A percentile compares a stretch with the other conserved stretches of the same genome.
Evolutionary conservation across 2,113 vertebrate species (phyloP).

Genomic region (Datnioides undecimradiatus): DNA sequence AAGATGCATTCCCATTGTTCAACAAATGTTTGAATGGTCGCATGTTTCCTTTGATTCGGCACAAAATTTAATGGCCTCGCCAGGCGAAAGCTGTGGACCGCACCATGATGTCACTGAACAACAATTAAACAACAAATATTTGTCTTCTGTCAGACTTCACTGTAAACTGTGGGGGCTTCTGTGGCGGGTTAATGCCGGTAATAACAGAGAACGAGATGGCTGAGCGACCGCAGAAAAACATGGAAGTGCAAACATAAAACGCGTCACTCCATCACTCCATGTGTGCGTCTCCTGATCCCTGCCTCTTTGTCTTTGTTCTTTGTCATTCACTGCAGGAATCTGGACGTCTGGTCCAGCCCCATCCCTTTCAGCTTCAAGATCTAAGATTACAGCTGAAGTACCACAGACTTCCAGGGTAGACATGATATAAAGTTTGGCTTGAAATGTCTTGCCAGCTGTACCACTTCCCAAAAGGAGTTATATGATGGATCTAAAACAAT

Average conservation of each 20-base stretch:
- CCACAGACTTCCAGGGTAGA: slow-evolving; percentile 14
- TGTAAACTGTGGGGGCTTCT: slow-evolving; percentile 45
- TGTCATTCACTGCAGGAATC: slow-evolving; percentile 21
- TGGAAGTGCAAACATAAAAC: slow-evolving; percentile 27
- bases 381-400: slow-evolving; percentile 34
- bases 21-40: not conserved
- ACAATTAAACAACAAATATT: slow-evolving; percentile 41
- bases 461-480: not conserved
- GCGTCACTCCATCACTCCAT: slow-evolving; percentile 14
- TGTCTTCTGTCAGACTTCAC: slow-evolving; percentile 31
- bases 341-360: slow-evolving; percentile 11
- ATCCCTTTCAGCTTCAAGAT: slow-evolving; percentile 34
- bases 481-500: slow-evolving; percentile 12
- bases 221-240: slow-evolving; percentile 47
- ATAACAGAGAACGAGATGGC: slow-evolving; percentile 48
- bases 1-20: not conserved
- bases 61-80: slow-evolving; percentile 1
- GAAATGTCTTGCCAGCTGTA: slow-evolving; percentile 23
- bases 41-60: slow-evolving; percentile 32
- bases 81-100: slow-evolving; percentile 21
- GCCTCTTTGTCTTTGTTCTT: slow-evolving; percentile 2
- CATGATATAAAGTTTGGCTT: slow-evolving; percentile 14
- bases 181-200: slow-evolving; percentile 41
- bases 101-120: slow-evolving; percentile 45
- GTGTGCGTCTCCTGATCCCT: not conserved